Base-by-base conservation (phyloP, 2,113 vertebrate species). In the Anoura caudifer region DNA sequence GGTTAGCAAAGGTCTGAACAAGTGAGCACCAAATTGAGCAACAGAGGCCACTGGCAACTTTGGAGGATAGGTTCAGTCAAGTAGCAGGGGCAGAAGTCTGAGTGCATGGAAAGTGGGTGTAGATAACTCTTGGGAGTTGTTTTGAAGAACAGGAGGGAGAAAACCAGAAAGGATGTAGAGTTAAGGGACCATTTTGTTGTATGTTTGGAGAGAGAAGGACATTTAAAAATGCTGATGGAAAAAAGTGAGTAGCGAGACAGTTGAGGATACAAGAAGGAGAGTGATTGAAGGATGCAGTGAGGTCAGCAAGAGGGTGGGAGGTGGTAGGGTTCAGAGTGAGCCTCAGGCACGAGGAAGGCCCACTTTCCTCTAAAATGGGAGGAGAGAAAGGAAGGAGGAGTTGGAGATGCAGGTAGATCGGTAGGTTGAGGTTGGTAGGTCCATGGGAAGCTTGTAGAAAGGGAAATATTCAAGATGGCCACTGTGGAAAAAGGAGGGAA, bases 151-250 rank as follows among this genome's bases (percentile, higher is more conserved):
- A 86, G 36, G 61, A 94, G 31, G 77, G n/a, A 90, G 41, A 91
- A 79, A 87, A 76, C 20, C 28, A 75, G 63, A 96, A 92, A 26
- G 63, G 14, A 83, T 63, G 3, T 73, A 84, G 43, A 36, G 4
- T 28, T 54, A 17, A 73, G 85, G 90, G 52, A 89, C 5, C 88
- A 67, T n/a, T 79, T 93, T 52, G 33, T 95, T 95, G 83, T 76
- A 87, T 70, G 0, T 90, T 83, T 47, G 17, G 36, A 90, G 33
- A 67, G 33, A 75, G 61, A 87, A 59, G 31, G 15, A n/a, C 31
- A n/a, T 91, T 87, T 41, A 38, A 86, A 88, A 79, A 61, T 43
- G 26, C 36, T 50, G 2, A 9, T 82, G 76, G 61, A 20, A 9
- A 79, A 43, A 92, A 41, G 19, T 33, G 11, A 7, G 54, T 56